A percentile compares a stretch with the other conserved stretches of the same genome.
Evolutionary conservation across 2,113 vertebrate species (phyloP).

Genomic region (Cepphus grylle): DNA sequence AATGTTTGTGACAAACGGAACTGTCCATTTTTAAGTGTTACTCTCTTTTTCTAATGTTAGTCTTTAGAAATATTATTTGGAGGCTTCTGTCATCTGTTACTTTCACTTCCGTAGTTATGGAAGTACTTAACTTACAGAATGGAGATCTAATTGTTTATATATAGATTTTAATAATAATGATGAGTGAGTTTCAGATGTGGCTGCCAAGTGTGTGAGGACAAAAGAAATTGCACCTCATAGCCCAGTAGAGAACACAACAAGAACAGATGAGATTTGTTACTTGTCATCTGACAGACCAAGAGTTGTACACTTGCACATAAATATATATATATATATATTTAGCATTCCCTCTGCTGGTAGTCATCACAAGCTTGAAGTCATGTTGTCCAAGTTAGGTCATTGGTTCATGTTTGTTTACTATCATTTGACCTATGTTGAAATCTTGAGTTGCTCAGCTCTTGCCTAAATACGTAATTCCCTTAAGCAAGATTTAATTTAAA

Average conservation of each 20-base stretch:
- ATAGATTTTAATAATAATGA: not conserved
- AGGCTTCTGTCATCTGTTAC: not conserved
- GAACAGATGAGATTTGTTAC: not conserved
- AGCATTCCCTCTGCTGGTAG: not conserved
- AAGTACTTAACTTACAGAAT: not conserved
- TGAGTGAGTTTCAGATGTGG: not conserved
- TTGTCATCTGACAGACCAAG: not conserved
- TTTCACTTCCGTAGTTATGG: not conserved
- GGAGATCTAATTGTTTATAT: not conserved
- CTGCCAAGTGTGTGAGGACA: not conserved
- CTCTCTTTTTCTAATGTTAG: not conserved
- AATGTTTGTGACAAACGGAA: not conserved
- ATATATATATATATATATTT: not conserved
- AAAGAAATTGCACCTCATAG: not conserved
- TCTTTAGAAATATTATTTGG: not conserved
- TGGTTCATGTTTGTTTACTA: slow-evolving; percentile 31
- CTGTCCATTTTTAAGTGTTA: not conserved
- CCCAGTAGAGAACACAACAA: not conserved
- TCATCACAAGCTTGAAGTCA: not conserved
- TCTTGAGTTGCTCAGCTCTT: not conserved
- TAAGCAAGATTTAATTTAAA: not conserved
- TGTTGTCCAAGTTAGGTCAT: not conserved
- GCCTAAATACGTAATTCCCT: not conserved
- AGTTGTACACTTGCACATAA: not conserved
- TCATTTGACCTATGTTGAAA: slow-evolving; percentile 27